phyloP scores from a whole-genome alignment of 2,888 invertebrate genomes.

The Sphecodes monilicornis region DNA sequence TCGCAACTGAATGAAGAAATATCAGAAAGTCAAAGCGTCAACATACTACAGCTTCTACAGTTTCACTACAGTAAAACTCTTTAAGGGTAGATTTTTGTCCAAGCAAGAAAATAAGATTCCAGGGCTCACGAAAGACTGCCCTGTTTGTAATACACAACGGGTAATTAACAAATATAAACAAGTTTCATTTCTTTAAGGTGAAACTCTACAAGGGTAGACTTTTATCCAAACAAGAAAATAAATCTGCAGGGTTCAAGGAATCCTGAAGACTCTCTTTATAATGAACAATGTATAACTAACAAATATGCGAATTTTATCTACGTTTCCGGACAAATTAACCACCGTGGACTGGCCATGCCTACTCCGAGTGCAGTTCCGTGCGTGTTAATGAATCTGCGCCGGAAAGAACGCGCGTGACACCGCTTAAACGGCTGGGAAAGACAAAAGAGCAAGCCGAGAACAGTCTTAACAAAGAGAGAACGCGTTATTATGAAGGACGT shows the following conservation, averaged over 20 bases:
- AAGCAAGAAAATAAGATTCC: background rate
- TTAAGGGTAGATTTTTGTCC: background rate
- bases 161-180: too few species aligned
- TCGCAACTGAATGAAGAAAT: too few species aligned
- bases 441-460: background rate
- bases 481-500: background rate
- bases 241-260: background rate
- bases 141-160: too few species aligned
- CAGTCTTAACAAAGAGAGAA: background rate
- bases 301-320: background rate
- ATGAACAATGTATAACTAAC: background rate
- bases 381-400: slow-evolving; percentile 29
- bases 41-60: too few species aligned
- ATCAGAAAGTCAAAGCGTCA: too few species aligned
- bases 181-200: too few species aligned
- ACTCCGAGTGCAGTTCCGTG: background rate
- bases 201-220: too few species aligned
- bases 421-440: background rate
- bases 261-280: background rate
- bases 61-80: too few species aligned
- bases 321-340: background rate
- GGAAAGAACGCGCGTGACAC: background rate
- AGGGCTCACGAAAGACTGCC: too few species aligned
- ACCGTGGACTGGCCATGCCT: background rate
- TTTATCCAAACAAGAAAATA: too few species aligned